Base-by-base conservation (phyloP, 2,888 invertebrate genomes). In the Dryadula phaetusa region DNA sequence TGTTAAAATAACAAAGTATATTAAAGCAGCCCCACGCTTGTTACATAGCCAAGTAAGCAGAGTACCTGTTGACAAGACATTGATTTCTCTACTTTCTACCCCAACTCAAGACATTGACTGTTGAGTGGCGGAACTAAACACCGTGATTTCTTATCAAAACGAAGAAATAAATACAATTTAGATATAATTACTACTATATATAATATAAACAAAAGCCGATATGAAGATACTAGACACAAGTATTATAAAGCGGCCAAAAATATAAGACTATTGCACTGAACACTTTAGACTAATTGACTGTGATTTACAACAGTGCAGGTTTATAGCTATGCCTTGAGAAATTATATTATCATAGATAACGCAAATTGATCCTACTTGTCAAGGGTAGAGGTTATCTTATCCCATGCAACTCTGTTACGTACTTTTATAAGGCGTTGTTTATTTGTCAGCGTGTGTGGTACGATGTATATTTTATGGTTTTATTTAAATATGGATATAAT, bases 271-370 rank as follows among this genome's bases (percentile, higher is more conserved):
- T 72, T 71, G 74, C 72, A 73, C 73, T 72, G 73, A 72, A 74
- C 76, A 76, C 76, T 76, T 76, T 76, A 77, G 74, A 75, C 85
- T 86, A 86, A 87, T 87, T 86, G 87, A 81, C 78, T 81, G 81
- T 86, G 86, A 89, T 88, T 89, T 88, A 88, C 84, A 86, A 84
- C 82, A 81, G 70, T 73, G 79, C 69, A 79, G 81, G 82, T 82
- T 88, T 83, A 85, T 84, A 81, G 82, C 80, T 65, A 18, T 64
- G 69, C 62, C 64, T 64, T 56, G 58, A 66, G 42, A 64, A 56
- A 64, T 52, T 66, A 62, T 69, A 74, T 67, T 62, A 70, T 64
- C 58, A 46, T 14, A 32, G 28, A 66, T 25, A 62, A 42, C 46
- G 49, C 22, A 76, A 74, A 76, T 70, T 72, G 70, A 75, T 71